Evolutionary conservation across 53 echinoderm and acorn worm genomes (phyloP), one percentile per base, ranked within the genome.

Genomic region (Apostichopus leukothele): DNA sequence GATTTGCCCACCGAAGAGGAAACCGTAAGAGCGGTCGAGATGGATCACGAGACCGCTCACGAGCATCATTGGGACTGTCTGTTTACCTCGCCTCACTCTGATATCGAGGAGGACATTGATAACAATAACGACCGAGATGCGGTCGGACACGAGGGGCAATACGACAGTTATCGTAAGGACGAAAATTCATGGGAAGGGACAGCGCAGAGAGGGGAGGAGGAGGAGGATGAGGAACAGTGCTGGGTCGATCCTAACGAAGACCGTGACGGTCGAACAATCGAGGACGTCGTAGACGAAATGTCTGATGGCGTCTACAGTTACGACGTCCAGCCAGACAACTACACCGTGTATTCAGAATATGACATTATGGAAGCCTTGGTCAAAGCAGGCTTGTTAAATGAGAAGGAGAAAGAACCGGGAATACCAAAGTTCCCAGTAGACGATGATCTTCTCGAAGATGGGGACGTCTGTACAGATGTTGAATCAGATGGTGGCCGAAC

Each of bases 321-420:
- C 59, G 21, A 59, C 59, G 81, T 81, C 57, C 59, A 81, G 59
- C 19, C 54, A 16, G 22, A 54, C 23, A 59, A 73, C 27, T 87
- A 87, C 39, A 52, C 89, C 50, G 93, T 94, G 73, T 95, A 97
- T 88, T 90, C 93, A 78, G 97, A 97, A 68, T 91, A 94, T 81
- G 97, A 97, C 54, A 92, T 97, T 76, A 91, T 97, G 10, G 97
- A 97, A 89, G 97, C 95, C 23, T 91, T 97, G 55, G 92, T 95
- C 4, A 90, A 89, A 54, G 86, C 96, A n/a, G 94, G 94, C 50
- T 67, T 91, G 53, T 86, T 90, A 76, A 91, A 90, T 53, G 86
- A 89, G 78, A 74, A 52, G 23, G 90, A 87, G 18, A 86, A 76
- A 61, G 21, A 50, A 9, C 60, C 60, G 12, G 86, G 60, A 50